Conservation (phyloP, 1,140 invertebrate genomes). For the Aphaenogaster rudis region DNA sequence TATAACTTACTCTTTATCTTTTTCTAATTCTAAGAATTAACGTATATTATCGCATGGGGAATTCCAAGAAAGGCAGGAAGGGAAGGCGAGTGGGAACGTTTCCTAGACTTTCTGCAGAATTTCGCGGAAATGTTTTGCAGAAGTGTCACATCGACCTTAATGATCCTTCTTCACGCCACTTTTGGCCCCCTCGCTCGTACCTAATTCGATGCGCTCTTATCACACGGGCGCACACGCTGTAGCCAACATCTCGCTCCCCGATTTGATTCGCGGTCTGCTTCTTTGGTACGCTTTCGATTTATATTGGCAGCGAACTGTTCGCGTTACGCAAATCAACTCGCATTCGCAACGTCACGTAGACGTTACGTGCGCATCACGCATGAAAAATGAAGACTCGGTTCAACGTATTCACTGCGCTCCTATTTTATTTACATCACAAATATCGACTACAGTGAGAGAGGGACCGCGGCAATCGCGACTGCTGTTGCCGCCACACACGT, state of each 20-base stretch:
- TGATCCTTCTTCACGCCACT: slow-evolving; percentile 20
- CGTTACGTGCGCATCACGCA: background rate
- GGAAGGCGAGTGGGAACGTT: background rate
- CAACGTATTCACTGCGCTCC: background rate
- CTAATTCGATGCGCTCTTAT: slow-evolving; percentile 4
- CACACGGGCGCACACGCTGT: background rate
- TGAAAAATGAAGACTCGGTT: background rate
- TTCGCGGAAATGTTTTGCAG: background rate
- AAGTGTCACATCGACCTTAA: background rate
- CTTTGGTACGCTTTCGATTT: slow-evolving; percentile 5
- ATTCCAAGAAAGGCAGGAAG: background rate
- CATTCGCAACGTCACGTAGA: background rate
- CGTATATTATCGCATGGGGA: slow-evolving; percentile 6
- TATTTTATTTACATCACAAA: slow-evolving; percentile 27
- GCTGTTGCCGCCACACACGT: background rate
- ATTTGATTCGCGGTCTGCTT: background rate
- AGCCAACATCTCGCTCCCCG: background rate
- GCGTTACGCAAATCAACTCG: background rate
- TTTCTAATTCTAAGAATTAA: background rate
- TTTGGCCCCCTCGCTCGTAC: background rate
- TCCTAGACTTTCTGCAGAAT: background rate
- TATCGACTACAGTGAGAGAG: background rate
- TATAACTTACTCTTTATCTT: no score
- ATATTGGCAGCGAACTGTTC: background rate
- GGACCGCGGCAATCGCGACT: background rate